Evolutionary conservation across 1,140 invertebrate species (phyloP).

Genomic region (Euura saliciscinereae): DNA sequence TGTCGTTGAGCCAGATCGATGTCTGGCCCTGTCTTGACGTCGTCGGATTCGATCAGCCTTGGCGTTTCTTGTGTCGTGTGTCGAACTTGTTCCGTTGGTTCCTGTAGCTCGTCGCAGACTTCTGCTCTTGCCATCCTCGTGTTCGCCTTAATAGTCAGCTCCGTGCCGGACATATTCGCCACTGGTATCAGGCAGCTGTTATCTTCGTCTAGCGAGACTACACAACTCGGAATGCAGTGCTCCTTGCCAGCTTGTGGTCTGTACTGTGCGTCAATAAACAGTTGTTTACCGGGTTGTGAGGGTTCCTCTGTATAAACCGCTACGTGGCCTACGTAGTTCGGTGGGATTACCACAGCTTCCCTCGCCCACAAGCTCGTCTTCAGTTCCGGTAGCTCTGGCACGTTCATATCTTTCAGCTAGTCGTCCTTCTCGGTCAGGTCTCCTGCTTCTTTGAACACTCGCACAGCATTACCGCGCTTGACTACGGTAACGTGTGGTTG

Average conservation of each 20-base stretch:
- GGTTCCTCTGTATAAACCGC: not conserved
- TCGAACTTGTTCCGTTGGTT: not conserved
- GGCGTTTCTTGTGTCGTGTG: constrained; percentile 11
- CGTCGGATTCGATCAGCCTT: constrained; percentile 8
- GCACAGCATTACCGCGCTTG: constrained; percentile 10
- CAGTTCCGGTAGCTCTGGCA: constrained; percentile 14
- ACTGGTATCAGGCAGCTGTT: constrained; percentile 15
- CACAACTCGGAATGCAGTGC: constrained; percentile 17
- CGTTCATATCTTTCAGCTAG: constrained; percentile 10
- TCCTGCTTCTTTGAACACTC: not conserved
- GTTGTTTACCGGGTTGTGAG: not conserved
- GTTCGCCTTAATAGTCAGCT: constrained; percentile 11
- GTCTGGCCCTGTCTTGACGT: constrained; percentile 9
- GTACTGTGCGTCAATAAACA: constrained; percentile 14
- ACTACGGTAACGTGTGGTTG: constrained; percentile 24
- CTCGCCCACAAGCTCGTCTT: constrained; percentile 13
- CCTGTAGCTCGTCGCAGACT: constrained; percentile 13
- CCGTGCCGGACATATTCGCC: constrained; percentile 5
- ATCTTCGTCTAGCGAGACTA: constrained; percentile 9
- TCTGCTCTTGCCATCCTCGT: constrained; percentile 16
- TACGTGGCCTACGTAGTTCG: constrained; percentile 17
- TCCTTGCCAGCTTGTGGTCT: not conserved
- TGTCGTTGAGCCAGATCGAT: not conserved
- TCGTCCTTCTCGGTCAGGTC: constrained; percentile 9
- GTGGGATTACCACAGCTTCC: constrained; percentile 8